phyloP scores from a whole-genome alignment of 1,140 invertebrate species.

The Neuroterus valhalla region DNA sequence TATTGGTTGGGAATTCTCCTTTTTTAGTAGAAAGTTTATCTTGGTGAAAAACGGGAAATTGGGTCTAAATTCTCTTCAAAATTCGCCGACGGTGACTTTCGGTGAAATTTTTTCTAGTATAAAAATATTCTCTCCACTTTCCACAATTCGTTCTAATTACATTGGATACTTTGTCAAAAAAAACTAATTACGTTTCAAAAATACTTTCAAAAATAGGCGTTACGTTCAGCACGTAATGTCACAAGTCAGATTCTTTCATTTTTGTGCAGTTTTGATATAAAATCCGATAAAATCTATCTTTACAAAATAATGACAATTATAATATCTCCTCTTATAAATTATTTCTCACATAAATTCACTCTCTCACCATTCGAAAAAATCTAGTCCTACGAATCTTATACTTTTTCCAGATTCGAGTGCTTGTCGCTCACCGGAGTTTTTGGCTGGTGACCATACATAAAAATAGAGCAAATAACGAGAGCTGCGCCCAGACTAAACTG shows the following conservation, averaged over 20 bases:
- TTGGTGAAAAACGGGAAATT: too few species aligned
- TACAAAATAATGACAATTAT: too few species aligned
- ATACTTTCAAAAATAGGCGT: slow-evolving; percentile 18
- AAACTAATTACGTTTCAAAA: background rate
- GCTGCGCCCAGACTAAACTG: slow-evolving; percentile 92
- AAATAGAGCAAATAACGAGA: slow-evolving; percentile 95
- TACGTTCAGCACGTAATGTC: background rate
- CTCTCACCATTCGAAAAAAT: background rate
- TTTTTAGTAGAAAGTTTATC: too few species aligned
- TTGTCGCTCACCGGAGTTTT: slow-evolving; percentile 53
- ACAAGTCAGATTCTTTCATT: background rate
- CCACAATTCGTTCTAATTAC: too few species aligned
- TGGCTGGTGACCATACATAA: slow-evolving; percentile 91
- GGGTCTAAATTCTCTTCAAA: too few species aligned
- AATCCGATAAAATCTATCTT: too few species aligned
- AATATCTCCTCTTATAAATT: background rate
- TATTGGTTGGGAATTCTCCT: too few species aligned
- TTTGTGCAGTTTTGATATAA: too few species aligned
- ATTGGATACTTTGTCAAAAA: background rate
- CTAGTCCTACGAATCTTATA: slow-evolving; percentile 48
- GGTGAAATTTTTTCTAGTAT: too few species aligned
- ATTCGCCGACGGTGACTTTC: too few species aligned
- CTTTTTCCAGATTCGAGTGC: slow-evolving; percentile 57
- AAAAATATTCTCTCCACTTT: too few species aligned
- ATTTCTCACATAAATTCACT: background rate